Percentiles rank a stretch among this genome's conserved stretches.
These are phyloP conservation scores for Cirrhinus mrigala DNA, from an alignment of 2,797 vertebrate species.

Conservation along the genomic window DNA sequence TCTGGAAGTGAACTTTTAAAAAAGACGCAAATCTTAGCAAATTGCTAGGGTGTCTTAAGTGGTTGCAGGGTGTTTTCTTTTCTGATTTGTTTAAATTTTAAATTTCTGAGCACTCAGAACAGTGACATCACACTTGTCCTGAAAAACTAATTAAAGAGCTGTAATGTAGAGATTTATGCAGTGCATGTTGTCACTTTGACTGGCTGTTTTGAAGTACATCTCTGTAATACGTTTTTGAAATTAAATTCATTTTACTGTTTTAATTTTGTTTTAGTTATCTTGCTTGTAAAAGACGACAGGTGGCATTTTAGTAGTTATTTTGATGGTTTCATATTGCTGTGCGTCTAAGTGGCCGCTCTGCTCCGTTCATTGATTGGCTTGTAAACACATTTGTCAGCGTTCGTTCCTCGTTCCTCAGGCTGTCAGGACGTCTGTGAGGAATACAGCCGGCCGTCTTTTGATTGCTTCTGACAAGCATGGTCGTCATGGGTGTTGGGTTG, in stretches of 20 bases:
- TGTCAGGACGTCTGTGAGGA: slow-evolving; percentile 13
- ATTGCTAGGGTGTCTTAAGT: too few relatives aligned
- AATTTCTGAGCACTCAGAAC: neutral
- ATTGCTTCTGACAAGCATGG: slow-evolving; percentile 21
- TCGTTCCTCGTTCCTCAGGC: neutral
- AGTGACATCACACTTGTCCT: neutral
- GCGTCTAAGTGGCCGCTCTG: neutral
- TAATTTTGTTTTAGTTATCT: neutral
- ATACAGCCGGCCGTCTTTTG: slow-evolving; percentile 7
- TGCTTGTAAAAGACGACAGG: neutral
- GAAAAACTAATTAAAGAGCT: neutral
- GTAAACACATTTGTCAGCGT: slow-evolving; percentile 14
- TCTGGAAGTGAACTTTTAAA: too few relatives aligned
- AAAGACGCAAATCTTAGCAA: too few relatives aligned
- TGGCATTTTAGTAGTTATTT: neutral
- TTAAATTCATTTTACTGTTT: neutral
- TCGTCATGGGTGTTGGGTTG: slow-evolving; percentile 50
- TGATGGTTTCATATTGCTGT: neutral
- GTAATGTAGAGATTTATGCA: too few relatives aligned
- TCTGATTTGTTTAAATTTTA: too few relatives aligned
- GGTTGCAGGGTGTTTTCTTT: too few relatives aligned
- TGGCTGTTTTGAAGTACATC: neutral
- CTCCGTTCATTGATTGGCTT: slow-evolving; percentile 11
- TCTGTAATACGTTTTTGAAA: neutral
- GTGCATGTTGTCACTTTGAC: neutral